Conservation (phyloP, 2,113 vertebrate genomes). For the Rattus rattus region DNA sequence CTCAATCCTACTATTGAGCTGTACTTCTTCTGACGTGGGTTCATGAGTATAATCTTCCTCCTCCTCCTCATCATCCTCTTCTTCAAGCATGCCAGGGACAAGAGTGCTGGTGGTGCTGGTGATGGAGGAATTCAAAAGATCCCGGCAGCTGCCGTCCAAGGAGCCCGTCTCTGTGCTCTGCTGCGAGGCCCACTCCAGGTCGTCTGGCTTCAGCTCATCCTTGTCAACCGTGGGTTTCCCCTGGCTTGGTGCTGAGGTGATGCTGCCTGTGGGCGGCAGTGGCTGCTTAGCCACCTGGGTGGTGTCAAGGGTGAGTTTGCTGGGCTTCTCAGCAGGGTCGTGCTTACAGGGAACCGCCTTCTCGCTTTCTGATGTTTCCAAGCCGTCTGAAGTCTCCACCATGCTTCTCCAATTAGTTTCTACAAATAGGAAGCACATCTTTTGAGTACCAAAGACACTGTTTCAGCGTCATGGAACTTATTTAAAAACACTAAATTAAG, state of each 20-base stretch:
- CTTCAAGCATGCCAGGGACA: conserved; percentile 97
- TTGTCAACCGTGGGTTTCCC: conserved; percentile 86
- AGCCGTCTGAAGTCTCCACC: conserved; percentile 95
- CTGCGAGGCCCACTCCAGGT: conserved; percentile 97
- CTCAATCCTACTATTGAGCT: conserved; percentile 96
- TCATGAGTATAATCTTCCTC: conserved; percentile 93
- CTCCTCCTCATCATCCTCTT: conserved; percentile 92
- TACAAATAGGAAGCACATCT: conserved; percentile 81
- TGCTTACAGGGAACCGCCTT: conserved; percentile 85
- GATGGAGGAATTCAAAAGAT: conserved; percentile 96
- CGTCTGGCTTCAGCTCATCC: conserved; percentile 93
- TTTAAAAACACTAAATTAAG: neutral
- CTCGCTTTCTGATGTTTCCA: conserved; percentile 91
- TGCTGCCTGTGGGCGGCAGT: neutral
- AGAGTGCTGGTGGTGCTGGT: conserved; percentile 98
- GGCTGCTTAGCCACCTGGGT: conserved; percentile 78
- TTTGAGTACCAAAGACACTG: conserved; percentile 30
- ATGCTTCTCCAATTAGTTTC: conserved; percentile 99
- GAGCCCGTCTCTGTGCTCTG: conserved; percentile 98
- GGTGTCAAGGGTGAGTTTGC: conserved; percentile 70
- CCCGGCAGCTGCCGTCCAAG: conserved; percentile 96
- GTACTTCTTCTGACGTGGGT: conserved; percentile 95
- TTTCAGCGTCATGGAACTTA: conserved; percentile 32
- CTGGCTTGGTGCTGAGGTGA: conserved; percentile 80
- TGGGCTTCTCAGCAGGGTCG: conserved; percentile 79